Conservation (phyloP, 2,797 vertebrate species). For the Amblyopsis hoosieri region DNA sequence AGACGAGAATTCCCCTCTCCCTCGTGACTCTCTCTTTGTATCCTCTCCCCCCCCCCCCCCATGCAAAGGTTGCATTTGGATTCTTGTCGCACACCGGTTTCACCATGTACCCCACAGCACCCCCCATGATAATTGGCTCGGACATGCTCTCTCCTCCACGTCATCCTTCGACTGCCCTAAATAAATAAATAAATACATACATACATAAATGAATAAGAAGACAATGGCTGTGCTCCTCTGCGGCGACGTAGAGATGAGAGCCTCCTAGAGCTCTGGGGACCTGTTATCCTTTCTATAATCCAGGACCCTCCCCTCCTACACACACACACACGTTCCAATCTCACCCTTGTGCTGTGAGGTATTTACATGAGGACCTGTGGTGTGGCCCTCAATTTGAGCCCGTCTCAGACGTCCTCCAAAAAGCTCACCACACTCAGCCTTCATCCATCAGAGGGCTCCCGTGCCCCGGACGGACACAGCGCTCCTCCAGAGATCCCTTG, state of each 20-base stretch:
- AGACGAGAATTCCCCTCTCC: constrained; percentile 40
- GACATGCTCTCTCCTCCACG: constrained; percentile 64
- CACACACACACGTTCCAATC: not conserved
- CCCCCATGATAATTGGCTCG: constrained; percentile 74
- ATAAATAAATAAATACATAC: constrained; percentile 75
- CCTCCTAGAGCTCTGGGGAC: constrained; percentile 59
- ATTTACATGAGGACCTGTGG: constrained; percentile 74
- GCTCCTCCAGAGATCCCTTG: not conserved
- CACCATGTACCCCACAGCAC: constrained; percentile 57
- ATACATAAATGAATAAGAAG: constrained; percentile 83
- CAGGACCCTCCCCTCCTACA: constrained; percentile 39
- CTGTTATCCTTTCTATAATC: constrained; percentile 76
- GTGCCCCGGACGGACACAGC: constrained; percentile 15
- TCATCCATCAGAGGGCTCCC: constrained; percentile 50
- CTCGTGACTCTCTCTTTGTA: not conserved
- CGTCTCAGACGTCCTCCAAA: constrained; percentile 64
- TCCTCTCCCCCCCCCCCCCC: constrained; percentile 41
- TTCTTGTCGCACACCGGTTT: constrained; percentile 73
- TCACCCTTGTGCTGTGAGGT: constrained; percentile 51
- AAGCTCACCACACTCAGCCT: constrained; percentile 35
- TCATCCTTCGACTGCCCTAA: constrained; percentile 53
- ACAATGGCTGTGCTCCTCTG: constrained; percentile 56
- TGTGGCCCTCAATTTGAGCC: constrained; percentile 72
- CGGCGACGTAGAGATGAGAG: constrained; percentile 60
- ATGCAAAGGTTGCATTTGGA: constrained; percentile 73